Percentiles rank a stretch among this genome's conserved stretches.
These are phyloP conservation scores for Lytechinus variegatus DNA, from an alignment of 35 echinoderm and acorn worm genomes.

Conservation along the genomic window DNA sequence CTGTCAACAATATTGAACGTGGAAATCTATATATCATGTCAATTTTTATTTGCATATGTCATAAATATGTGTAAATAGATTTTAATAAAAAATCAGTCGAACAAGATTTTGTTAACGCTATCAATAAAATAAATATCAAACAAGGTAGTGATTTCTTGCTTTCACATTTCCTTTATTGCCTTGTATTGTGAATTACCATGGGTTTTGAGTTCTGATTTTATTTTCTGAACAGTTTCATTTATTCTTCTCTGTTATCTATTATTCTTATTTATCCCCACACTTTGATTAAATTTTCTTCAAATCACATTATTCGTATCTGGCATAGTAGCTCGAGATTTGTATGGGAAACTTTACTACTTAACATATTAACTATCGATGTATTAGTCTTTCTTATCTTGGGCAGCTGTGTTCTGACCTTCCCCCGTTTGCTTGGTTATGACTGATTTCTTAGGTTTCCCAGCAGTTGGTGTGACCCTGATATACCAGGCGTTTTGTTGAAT, in stretches of 20 bases:
- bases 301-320: neutral
- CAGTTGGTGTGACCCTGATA: constrained; percentile 53
- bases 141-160: neutral
- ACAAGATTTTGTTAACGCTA: neutral
- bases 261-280: neutral
- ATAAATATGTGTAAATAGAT: too few relatives aligned
- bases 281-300: neutral
- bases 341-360: neutral
- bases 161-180: neutral
- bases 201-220: neutral
- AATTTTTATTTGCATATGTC: too few relatives aligned
- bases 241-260: too few relatives aligned
- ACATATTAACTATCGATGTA: neutral
- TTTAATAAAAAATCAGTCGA: too few relatives aligned
- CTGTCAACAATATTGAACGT: too few relatives aligned
- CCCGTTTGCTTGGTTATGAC: neutral
- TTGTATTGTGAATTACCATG: neutral
- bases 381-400: constrained; percentile 11
- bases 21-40: too few relatives aligned
- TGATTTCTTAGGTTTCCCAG: constrained; percentile 62
- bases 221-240: too few relatives aligned
- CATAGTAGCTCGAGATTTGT: neutral
- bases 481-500: constrained; percentile 86
- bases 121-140: neutral
- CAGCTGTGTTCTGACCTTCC: neutral